These are phyloP conservation scores for Cynocephalus volans DNA, from an alignment of 2,113 vertebrate species.

Conservation along the genomic window DNA sequence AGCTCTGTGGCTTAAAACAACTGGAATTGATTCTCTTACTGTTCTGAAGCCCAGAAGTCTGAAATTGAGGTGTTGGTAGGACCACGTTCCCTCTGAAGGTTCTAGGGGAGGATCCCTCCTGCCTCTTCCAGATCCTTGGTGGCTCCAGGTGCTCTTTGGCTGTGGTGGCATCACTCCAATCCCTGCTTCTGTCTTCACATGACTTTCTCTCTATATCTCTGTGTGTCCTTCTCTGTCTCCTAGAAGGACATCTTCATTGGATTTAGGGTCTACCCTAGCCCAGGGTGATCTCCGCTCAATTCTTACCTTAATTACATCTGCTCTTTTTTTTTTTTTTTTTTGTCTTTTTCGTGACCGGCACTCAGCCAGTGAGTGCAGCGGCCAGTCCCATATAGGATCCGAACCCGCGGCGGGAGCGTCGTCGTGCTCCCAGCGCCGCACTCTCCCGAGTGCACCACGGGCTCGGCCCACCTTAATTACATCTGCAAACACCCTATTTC, in stretches of 20 bases:
- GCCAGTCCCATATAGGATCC: too few relatives aligned
- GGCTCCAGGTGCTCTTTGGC: not conserved
- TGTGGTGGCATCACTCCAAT: rapidly evolving
- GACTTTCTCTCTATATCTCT: not conserved
- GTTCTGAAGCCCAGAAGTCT: not conserved
- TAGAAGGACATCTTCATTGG: not conserved
- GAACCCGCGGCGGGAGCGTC: too few relatives aligned
- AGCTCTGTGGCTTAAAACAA: not conserved
- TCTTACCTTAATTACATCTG: not conserved
- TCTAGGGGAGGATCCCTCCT: too few relatives aligned
- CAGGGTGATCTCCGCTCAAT: not conserved
- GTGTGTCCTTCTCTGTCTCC: not conserved
- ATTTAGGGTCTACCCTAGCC: too few relatives aligned
- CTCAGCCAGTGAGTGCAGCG: too few relatives aligned
- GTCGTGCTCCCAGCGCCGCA: too few relatives aligned
- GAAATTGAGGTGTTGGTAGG: not conserved
- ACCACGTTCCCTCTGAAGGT: not conserved
- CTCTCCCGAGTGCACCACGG: too few relatives aligned
- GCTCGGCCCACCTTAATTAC: not conserved
- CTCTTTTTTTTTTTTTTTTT: not conserved
- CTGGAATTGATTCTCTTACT: not conserved
- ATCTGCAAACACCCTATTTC: not conserved
- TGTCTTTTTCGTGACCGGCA: too few relatives aligned
- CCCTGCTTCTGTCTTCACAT: not conserved
- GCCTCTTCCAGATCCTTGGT: not conserved